A percentile compares a stretch with the other conserved stretches of the same genome.
Evolutionary conservation across 2,888 invertebrate genomes (phyloP).

Genomic region (Leucophenga montana): DNA sequence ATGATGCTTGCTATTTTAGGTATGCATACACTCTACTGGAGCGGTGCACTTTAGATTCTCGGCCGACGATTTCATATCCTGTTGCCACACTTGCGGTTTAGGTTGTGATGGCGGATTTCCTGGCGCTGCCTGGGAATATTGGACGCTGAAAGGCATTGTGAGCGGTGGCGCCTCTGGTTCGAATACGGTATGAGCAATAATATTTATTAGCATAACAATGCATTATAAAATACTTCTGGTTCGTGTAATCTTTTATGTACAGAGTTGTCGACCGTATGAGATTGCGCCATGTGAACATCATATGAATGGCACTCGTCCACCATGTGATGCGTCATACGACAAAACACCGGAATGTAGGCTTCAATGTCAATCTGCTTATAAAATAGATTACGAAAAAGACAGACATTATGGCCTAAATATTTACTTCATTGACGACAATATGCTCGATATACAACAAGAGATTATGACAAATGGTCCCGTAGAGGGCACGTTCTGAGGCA

Average conservation of each 20-base stretch:
- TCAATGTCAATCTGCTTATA: conserved; percentile 80
- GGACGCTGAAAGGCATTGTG: conserved; percentile 88
- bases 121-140: conserved; percentile 89
- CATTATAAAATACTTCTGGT: not conserved
- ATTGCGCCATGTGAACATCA: conserved; percentile 93
- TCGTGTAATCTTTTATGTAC: not conserved
- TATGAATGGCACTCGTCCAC: conserved; percentile 83
- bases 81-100: conserved; percentile 85
- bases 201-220: not conserved
- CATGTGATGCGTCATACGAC: conserved; percentile 79
- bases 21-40: conserved; percentile 87
- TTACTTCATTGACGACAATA: conserved; percentile 77
- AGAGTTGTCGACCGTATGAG: conserved; percentile 91
- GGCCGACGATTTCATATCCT: conserved; percentile 88
- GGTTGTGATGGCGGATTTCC: conserved; percentile 88
- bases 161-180: conserved; percentile 88
- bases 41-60: conserved; percentile 83
- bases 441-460: conserved; percentile 84
- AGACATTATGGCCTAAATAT: conserved; percentile 82
- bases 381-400: conserved; percentile 81
- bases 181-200: conserved; percentile 74
- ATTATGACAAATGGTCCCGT: conserved; percentile 90
- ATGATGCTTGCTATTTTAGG: conserved; percentile 51
- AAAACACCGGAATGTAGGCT: conserved; percentile 87
- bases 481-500: conserved; percentile 90